A percentile compares a stretch with the other conserved stretches of the same genome.
Conservation (phyloP, 2,888 invertebrate genomes). For the Agriopis marginaria region DNA sequence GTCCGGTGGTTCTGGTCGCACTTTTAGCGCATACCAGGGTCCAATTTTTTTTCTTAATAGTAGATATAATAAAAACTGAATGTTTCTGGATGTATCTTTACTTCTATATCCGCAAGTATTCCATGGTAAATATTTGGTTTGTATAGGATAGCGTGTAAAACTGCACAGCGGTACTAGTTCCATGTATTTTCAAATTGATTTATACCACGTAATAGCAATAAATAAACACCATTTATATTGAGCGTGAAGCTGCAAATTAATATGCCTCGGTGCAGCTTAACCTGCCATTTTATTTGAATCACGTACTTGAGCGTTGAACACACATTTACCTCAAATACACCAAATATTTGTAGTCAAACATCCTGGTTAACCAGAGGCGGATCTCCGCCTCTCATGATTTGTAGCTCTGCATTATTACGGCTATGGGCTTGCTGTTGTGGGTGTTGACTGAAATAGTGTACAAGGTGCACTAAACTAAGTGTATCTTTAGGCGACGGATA, state of each 20-base stretch:
- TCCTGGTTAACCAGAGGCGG: conserved; percentile 33
- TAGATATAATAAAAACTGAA: no score
- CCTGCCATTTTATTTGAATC: conserved; percentile 32
- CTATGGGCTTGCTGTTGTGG: background rate
- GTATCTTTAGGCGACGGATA: no score
- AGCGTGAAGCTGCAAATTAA: conserved; percentile 37
- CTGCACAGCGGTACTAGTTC: background rate
- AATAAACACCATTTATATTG: conserved; percentile 32
- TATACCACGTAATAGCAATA: conserved; percentile 21
- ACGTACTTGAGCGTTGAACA: conserved; percentile 36
- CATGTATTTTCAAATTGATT: conserved; percentile 5
- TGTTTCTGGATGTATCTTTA: no score
- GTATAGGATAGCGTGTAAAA: no score
- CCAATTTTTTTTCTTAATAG: no score
- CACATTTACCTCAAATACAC: conserved; percentile 41
- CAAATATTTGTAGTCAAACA: conserved; percentile 43
- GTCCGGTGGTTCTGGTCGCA: no score
- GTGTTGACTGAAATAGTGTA: no score
- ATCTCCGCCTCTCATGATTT: conserved; percentile 6
- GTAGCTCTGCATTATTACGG: background rate
- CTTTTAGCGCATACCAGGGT: no score
- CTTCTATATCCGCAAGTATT: no score
- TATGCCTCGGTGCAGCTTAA: conserved; percentile 25
- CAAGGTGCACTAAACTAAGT: no score
- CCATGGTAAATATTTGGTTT: no score